Conservation (phyloP, 2,797 vertebrate genomes). For the Cuniculus paca region DNA sequence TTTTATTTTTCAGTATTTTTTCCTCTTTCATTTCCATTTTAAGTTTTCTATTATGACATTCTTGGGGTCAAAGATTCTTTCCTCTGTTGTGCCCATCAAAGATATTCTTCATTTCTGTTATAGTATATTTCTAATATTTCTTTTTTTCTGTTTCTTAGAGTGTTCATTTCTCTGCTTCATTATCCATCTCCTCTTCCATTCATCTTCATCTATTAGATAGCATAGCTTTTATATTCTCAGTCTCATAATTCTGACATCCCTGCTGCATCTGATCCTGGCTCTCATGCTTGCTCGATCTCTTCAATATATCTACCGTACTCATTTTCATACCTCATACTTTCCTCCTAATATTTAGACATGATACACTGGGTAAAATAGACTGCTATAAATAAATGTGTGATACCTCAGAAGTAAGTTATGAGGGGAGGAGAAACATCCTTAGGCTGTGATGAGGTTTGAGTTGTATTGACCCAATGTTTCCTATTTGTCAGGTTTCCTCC, state of each 20-base stretch:
- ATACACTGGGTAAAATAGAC: background rate
- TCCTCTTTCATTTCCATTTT: background rate
- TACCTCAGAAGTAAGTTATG: background rate
- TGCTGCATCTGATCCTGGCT: too few relatives aligned
- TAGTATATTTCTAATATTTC: background rate
- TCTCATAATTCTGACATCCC: background rate
- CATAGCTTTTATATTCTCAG: background rate
- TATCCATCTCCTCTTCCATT: background rate
- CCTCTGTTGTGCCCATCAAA: background rate
- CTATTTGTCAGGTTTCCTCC: background rate
- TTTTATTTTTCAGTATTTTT: background rate
- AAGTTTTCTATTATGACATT: background rate
- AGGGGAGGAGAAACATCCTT: too few relatives aligned
- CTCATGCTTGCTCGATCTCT: background rate
- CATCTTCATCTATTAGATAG: background rate
- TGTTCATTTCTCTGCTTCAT: background rate
- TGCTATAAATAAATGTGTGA: background rate
- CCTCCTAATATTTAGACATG: background rate
- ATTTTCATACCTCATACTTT: background rate
- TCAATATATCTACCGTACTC: background rate
- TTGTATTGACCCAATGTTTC: background rate
- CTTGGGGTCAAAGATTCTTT: background rate
- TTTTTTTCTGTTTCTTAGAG: background rate
- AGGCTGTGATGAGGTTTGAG: background rate
- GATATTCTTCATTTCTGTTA: background rate